A percentile compares a stretch with the other conserved stretches of the same genome.
Evolutionary conservation across 2,797 vertebrate species (phyloP).

Genomic region (Paguma larvata): DNA sequence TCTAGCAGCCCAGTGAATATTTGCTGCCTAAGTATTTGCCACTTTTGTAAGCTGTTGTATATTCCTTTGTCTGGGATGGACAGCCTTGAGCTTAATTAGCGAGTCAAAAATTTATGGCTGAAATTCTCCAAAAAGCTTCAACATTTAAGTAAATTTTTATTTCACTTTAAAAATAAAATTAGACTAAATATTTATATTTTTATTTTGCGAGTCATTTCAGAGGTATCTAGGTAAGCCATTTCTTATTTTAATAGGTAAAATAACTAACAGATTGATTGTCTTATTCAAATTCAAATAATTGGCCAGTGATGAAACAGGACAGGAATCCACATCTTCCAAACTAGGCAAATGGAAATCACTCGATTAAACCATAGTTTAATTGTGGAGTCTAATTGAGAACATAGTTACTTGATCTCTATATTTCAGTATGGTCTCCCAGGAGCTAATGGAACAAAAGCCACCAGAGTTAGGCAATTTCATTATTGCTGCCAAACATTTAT

Average conservation of each 20-base stretch:
- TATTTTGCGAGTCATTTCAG: background rate
- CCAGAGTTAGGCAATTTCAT: constrained; percentile 67
- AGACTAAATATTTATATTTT: constrained; percentile 6
- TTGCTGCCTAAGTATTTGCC: background rate
- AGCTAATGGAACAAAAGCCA: constrained; percentile 24
- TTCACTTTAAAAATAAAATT: constrained; percentile 38
- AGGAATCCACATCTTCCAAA: constrained; percentile 27
- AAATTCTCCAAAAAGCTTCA: constrained; percentile 37
- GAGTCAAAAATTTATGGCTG: constrained; percentile 49
- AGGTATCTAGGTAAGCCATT: background rate
- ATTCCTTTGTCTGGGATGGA: background rate
- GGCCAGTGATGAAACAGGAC: background rate
- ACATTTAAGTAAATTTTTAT: background rate
- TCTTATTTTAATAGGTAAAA: background rate
- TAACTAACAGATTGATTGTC: background rate
- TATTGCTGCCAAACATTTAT: constrained; percentile 70
- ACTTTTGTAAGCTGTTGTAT: background rate
- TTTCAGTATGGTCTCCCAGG: constrained; percentile 33
- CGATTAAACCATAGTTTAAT: constrained; percentile 34
- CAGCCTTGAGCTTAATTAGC: background rate
- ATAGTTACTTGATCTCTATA: constrained; percentile 52
- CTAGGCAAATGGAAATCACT: constrained; percentile 32
- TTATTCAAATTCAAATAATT: constrained; percentile 44
- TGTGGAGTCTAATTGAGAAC: constrained; percentile 19
- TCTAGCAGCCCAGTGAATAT: constrained; percentile 21